These are phyloP conservation scores for Scaptomyza polygonia DNA, from an alignment of 2,888 invertebrate species.

Conservation along the genomic window DNA sequence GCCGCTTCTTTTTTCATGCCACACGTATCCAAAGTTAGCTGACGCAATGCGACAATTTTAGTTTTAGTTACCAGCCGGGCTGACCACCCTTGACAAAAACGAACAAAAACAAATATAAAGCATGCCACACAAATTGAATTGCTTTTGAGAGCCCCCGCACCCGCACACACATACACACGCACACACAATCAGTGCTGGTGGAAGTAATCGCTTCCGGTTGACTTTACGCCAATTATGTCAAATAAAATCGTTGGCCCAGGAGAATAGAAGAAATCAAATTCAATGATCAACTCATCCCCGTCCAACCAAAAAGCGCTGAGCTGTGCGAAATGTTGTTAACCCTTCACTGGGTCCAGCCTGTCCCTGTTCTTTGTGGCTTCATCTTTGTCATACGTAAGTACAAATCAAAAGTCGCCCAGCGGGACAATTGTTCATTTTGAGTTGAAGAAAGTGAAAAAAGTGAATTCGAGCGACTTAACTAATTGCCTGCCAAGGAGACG, in stretches of 20 bases:
- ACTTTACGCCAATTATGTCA: slow-evolving; percentile 75
- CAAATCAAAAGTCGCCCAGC: slow-evolving; percentile 42
- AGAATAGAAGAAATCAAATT: slow-evolving; percentile 55
- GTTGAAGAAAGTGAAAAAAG: neutral
- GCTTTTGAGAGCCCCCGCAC: slow-evolving; percentile 38
- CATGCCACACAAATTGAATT: slow-evolving; percentile 68
- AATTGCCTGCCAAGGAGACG: slow-evolving; percentile 51
- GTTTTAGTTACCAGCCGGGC: slow-evolving; percentile 38
- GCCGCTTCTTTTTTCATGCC: slow-evolving; percentile 9
- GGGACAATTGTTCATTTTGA: slow-evolving; percentile 12
- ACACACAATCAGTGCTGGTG: slow-evolving; percentile 29
- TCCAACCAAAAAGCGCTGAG: slow-evolving; percentile 30
- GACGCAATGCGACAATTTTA: slow-evolving; percentile 70
- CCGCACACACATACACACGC: slow-evolving; percentile 13
- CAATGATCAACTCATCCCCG: slow-evolving; percentile 34
- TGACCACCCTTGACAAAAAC: slow-evolving; percentile 19
- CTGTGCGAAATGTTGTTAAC: slow-evolving; percentile 50
- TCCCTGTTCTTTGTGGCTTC: neutral
- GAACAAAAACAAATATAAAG: slow-evolving; percentile 12
- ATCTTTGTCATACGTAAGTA: slow-evolving; percentile 35
- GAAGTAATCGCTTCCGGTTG: slow-evolving; percentile 76
- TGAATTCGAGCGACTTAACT: slow-evolving; percentile 42
- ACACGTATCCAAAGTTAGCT: slow-evolving; percentile 45
- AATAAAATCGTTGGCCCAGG: slow-evolving; percentile 38
- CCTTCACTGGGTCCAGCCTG: slow-evolving; percentile 24